A percentile compares a stretch with the other conserved stretches of the same genome.
phyloP scores from a whole-genome alignment of 2,888 invertebrate species.

The Stenodema calcarata region DNA sequence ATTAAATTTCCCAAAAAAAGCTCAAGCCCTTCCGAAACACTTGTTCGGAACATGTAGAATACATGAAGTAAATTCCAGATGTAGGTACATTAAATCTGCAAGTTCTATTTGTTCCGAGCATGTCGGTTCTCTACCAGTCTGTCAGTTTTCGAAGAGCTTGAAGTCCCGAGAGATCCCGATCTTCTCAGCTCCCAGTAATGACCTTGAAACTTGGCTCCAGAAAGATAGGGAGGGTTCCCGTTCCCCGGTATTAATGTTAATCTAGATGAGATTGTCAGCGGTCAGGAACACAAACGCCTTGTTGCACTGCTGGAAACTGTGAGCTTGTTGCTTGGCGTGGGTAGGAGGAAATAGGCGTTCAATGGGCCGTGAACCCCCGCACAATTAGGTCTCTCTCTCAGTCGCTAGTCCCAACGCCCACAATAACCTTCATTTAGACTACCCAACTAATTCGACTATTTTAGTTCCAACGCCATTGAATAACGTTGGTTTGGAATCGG shows the following conservation, averaged over 20 bases:
- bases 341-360: constrained; percentile 41
- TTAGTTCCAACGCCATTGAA: not conserved
- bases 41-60: no score
- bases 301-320: constrained; percentile 26
- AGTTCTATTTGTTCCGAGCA: no score
- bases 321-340: constrained; percentile 36
- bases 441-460: constrained; percentile 27
- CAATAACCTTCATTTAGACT: constrained; percentile 16
- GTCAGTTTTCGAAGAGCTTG: no score
- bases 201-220: not conserved
- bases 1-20: no score
- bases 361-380: constrained; percentile 43
- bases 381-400: constrained; percentile 26
- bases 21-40: no score
- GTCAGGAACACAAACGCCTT: constrained; percentile 22
- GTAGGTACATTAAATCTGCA: no score
- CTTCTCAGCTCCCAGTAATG: not conserved
- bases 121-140: no score
- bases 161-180: not conserved
- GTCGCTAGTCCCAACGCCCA: not conserved
- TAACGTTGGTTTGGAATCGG: not conserved
- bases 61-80: no score
- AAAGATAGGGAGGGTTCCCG: not conserved
- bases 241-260: constrained; percentile 24
- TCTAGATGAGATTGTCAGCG: constrained; percentile 45